These are phyloP conservation scores for Panurus biarmicus DNA, from an alignment of 2,113 vertebrate species.

Conservation along the genomic window DNA sequence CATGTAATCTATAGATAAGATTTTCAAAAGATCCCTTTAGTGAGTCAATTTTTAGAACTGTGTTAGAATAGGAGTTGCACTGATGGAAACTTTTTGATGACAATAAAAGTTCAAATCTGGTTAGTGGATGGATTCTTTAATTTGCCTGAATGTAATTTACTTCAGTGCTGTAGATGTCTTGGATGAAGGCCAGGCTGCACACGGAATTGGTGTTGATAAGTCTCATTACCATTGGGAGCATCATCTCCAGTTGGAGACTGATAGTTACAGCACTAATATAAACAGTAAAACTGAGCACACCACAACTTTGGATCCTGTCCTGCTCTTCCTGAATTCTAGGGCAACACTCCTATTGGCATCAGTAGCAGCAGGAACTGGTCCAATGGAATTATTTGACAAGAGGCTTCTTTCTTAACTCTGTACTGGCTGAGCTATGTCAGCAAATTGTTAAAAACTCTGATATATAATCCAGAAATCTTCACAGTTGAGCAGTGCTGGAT, in stretches of 20 bases:
- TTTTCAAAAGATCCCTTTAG: neutral
- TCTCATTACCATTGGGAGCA: neutral
- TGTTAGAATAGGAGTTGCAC: neutral
- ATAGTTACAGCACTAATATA: neutral
- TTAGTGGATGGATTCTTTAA: neutral
- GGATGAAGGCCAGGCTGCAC: slow-evolving; percentile 12
- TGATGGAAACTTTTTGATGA: neutral
- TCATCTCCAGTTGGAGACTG: neutral
- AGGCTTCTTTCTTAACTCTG: slow-evolving; percentile 12
- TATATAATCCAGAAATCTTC: slow-evolving; percentile 26
- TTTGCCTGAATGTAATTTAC: slow-evolving; percentile 9
- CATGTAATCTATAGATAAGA: neutral
- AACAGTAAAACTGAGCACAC: neutral
- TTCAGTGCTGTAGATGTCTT: neutral
- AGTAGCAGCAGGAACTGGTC: slow-evolving; percentile 4
- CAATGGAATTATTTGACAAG: slow-evolving; percentile 7
- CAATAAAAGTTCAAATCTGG: neutral
- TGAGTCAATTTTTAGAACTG: neutral
- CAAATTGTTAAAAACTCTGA: slow-evolving; percentile 13
- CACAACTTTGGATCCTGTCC: neutral
- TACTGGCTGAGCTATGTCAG: neutral
- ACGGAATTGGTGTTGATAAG: slow-evolving; percentile 31
- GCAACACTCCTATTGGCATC: neutral
- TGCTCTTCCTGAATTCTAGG: neutral
- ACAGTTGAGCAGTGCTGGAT: neutral